Conservation (phyloP, 1,140 invertebrate genomes). For the Trichonephila clavipes region DNA sequence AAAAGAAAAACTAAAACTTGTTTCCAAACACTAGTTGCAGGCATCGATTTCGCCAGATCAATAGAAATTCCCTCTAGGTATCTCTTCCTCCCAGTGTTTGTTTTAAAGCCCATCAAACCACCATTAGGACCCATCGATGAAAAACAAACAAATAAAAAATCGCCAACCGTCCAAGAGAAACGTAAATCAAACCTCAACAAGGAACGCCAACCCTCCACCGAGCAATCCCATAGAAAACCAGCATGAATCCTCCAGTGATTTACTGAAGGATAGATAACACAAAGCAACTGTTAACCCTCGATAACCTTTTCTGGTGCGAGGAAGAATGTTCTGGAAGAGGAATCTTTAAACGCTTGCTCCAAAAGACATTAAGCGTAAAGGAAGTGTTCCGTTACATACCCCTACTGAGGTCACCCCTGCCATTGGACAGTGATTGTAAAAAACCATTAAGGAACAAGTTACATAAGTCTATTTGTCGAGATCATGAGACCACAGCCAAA, state of each 20-base stretch:
- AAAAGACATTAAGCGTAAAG: constrained; percentile 5
- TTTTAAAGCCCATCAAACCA: constrained; percentile 44
- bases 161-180: neutral
- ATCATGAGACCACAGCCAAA: constrained; percentile 16
- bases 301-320: constrained; percentile 25
- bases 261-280: constrained; percentile 46
- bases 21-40: neutral
- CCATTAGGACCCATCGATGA: constrained; percentile 1
- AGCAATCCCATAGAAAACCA: neutral
- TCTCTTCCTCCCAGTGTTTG: neutral
- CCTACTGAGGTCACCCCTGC: constrained; percentile 20
- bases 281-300: constrained; percentile 57
- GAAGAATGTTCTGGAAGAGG: constrained; percentile 32
- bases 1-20: too few species aligned
- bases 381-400: constrained; percentile 50
- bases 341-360: neutral
- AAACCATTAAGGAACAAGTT: constrained; percentile 33
- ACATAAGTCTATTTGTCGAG: constrained; percentile 53
- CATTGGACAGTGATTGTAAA: constrained; percentile 18
- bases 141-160: constrained; percentile 1
- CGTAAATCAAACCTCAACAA: constrained; percentile 9
- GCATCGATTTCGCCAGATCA: neutral
- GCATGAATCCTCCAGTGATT: constrained; percentile 31
- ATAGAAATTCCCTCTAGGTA: too few species aligned
- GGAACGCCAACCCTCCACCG: neutral